Evolutionary conservation across 2,797 vertebrate species (phyloP).

Genomic region (Pygocentrus nattereri): DNA sequence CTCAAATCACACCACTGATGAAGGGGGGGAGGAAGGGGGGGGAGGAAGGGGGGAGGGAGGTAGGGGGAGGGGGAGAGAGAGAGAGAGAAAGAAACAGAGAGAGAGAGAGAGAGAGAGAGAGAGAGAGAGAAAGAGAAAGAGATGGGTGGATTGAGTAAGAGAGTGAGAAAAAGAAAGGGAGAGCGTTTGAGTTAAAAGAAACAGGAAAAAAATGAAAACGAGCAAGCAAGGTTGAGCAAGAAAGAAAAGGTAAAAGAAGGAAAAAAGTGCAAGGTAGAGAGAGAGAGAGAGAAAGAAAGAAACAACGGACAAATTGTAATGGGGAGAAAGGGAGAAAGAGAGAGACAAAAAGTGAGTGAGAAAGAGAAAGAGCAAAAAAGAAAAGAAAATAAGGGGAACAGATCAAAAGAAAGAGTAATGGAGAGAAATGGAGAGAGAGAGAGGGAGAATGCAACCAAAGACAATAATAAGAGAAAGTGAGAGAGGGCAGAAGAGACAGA

Average conservation of each 20-base stretch:
- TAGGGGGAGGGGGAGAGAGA: too few species aligned
- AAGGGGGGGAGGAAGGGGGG: conserved; percentile 58
- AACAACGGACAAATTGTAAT: background rate
- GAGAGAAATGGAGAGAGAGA: background rate
- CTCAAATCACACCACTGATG: conserved; percentile 84
- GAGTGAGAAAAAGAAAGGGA: background rate
- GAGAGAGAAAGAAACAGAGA: too few species aligned
- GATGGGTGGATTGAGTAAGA: too few species aligned
- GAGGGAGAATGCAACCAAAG: too few species aligned
- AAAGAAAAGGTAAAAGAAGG: too few species aligned
- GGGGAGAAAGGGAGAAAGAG: background rate
- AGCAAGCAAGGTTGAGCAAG: background rate
- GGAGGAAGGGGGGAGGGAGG: too few species aligned
- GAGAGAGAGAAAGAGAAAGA: too few species aligned
- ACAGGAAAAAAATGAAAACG: background rate
- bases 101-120: too few species aligned
- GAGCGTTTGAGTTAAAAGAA: background rate
- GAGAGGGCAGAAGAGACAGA: too few species aligned
- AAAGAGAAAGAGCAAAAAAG: background rate
- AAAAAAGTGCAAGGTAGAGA: background rate
- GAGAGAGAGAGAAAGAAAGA: background rate
- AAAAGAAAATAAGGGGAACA: background rate
- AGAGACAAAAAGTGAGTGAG: background rate
- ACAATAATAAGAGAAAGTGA: too few species aligned
- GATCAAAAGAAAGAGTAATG: background rate